Conservation (phyloP, 1,140 invertebrate genomes). For the Sesamia nonagrioides region DNA sequence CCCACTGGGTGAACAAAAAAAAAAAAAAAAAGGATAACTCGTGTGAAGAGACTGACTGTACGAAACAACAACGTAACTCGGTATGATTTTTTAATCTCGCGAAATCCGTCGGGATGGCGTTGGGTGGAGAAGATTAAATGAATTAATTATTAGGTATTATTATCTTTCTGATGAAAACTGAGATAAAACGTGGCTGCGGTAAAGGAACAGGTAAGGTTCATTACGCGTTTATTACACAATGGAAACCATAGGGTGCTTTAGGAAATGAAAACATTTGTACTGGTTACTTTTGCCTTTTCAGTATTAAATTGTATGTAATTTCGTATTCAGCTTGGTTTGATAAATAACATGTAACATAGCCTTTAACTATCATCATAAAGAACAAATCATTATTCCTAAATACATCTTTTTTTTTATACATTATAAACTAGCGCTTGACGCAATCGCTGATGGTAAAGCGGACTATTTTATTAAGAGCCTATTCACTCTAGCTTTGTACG, state of each 20-base stretch:
- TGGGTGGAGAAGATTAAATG: conserved; percentile 31
- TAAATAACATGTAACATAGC: background rate
- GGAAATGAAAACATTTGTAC: background rate
- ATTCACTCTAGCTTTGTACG: too few relatives aligned
- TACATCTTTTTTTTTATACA: too few relatives aligned
- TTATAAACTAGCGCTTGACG: too few relatives aligned
- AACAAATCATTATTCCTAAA: too few relatives aligned
- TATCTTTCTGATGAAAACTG: conserved; percentile 44
- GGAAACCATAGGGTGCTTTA: background rate
- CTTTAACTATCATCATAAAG: background rate
- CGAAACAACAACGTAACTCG: conserved; percentile 36
- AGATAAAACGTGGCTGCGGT: conserved; percentile 12
- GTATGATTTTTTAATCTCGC: conserved; percentile 45
- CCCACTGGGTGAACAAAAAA: too few relatives aligned
- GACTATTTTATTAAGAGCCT: too few relatives aligned
- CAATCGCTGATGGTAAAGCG: too few relatives aligned
- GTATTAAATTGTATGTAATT: background rate
- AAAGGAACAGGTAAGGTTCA: conserved; percentile 16
- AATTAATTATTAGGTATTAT: conserved; percentile 48
- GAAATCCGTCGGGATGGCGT: conserved; percentile 11
- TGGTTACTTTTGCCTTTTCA: background rate
- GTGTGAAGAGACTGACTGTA: background rate
- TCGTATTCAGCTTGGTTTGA: background rate
- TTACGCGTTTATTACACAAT: background rate
- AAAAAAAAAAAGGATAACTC: conserved; percentile 37